Evolutionary conservation across 2,888 invertebrate species (phyloP), one percentile per base, ranked within the genome.

Genomic region (Stenolophus ochropezus): DNA sequence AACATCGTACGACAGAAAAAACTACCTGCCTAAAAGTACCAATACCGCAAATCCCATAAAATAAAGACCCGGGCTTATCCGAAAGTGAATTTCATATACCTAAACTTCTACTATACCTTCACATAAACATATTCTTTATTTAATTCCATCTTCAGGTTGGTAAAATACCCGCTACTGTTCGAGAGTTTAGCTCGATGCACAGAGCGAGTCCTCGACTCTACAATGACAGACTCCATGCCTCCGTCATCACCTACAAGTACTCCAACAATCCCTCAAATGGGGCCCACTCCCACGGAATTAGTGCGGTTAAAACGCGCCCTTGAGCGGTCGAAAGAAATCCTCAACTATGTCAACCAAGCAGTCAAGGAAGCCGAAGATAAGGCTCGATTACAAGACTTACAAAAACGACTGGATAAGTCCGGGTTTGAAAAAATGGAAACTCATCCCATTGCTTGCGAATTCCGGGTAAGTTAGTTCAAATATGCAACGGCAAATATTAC

Each of bases 91-190:
- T n/a, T n/a, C n/a, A n/a, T n/a, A n/a, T n/a, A n/a, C n/a, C n/a
- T n/a, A n/a, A n/a, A n/a, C n/a, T n/a, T n/a, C n/a, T n/a, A n/a
- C n/a, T n/a, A n/a, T n/a, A n/a, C n/a, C n/a, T n/a, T n/a, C n/a
- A n/a, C n/a, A n/a, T n/a, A n/a, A n/a, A n/a, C n/a, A n/a, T n/a
- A n/a, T n/a, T n/a, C n/a, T n/a, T n/a, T n/a, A n/a, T n/a, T n/a
- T n/a, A n/a, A n/a, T n/a, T n/a, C n/a, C n/a, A n/a, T n/a, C n/a
- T n/a, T 51, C 14, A 90, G 95, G 86, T 91, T 97, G 82, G 96
- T 97, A 61, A 97, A 97, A 89, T 97, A 97, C 89, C 97, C 97
- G 0, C 89, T 97, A 82, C 90, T 96, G n/a, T 93, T 97, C 86
- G 96, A 96, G 88, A 95, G 94, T 87, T 91, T 96, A 74, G 92